A percentile compares a stretch with the other conserved stretches of the same genome.
Evolutionary conservation across 2,888 invertebrate species (phyloP).

Genomic region (Nudaria mundana): DNA sequence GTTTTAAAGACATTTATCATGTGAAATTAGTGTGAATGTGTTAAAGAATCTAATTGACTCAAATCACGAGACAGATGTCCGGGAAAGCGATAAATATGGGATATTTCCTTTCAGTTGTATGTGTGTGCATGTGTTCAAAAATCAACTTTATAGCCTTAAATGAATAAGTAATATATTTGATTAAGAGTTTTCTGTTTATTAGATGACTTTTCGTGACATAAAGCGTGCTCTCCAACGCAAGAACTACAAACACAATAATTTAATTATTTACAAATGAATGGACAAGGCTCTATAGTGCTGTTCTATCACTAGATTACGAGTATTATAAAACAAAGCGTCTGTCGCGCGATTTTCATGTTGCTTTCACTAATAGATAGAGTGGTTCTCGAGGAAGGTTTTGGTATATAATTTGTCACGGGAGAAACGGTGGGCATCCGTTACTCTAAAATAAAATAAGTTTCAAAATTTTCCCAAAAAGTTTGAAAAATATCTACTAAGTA

Average conservation of each 20-base stretch:
- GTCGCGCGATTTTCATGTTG: no score
- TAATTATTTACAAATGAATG: constrained; percentile 3
- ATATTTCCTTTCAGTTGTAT: constrained; percentile 17
- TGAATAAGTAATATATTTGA: not conserved
- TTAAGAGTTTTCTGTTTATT: not conserved
- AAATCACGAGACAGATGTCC: constrained; percentile 41
- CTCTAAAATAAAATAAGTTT: no score
- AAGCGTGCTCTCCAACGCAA: constrained; percentile 4
- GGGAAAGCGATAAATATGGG: constrained; percentile 30
- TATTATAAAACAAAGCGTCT: no score
- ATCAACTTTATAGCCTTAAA: not conserved
- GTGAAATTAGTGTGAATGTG: constrained; percentile 24
- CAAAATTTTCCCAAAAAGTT: no score
- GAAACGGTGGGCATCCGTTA: no score
- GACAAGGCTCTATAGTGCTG: no score
- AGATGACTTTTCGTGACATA: constrained; percentile 1
- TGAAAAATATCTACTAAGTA: no score
- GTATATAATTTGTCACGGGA: no score
- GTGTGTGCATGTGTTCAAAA: constrained; percentile 7
- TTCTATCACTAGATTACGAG: no score
- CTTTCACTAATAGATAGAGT: no score
- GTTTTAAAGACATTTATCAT: constrained; percentile 23
- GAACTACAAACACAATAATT: constrained; percentile 1
- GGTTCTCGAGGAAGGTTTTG: no score
- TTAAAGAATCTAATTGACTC: constrained; percentile 41